Evolutionary conservation across 2,888 invertebrate genomes (phyloP).

Genomic region (Dorcus parallelipipedus): DNA sequence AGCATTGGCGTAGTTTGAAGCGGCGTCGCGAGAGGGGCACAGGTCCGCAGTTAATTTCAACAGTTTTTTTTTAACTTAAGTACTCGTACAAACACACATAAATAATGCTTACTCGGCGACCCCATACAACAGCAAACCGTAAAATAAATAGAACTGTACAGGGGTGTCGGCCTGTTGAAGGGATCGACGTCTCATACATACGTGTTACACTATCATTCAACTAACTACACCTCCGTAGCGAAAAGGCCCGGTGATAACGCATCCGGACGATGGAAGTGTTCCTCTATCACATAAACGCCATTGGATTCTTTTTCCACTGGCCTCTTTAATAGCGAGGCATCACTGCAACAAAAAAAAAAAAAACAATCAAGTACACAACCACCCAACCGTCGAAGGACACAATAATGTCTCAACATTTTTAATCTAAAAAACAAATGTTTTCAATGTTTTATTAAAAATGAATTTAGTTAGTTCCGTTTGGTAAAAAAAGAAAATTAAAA

Average conservation of each 20-base stretch:
- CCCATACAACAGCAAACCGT: constrained; percentile 31
- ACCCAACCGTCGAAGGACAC: background rate
- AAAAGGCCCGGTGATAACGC: constrained; percentile 55
- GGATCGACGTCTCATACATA: constrained; percentile 32
- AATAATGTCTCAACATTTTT: too few relatives aligned
- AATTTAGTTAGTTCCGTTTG: too few relatives aligned
- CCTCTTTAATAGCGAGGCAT: constrained; percentile 68
- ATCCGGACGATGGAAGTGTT: constrained; percentile 68
- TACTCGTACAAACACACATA: constrained; percentile 38
- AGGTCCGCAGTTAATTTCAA: constrained; percentile 1
- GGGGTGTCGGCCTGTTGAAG: constrained; percentile 27
- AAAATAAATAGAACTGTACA: constrained; percentile 45
- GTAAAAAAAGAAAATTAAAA: too few relatives aligned
- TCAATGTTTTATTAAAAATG: too few relatives aligned
- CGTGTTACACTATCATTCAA: constrained; percentile 15
- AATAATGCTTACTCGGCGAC: constrained; percentile 32
- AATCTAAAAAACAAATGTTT: too few relatives aligned
- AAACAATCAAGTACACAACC: too few relatives aligned
- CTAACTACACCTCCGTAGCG: constrained; percentile 72
- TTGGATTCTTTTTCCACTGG: constrained; percentile 58
- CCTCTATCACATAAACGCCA: constrained; percentile 66
- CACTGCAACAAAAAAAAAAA: constrained; percentile 54
- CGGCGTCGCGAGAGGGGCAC: constrained; percentile 23
- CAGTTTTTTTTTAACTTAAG: constrained; percentile 16
- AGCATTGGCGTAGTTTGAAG: constrained; percentile 31